Evolutionary conservation across 2,888 invertebrate species (phyloP).

Genomic region (Mactromeris polynyma): DNA sequence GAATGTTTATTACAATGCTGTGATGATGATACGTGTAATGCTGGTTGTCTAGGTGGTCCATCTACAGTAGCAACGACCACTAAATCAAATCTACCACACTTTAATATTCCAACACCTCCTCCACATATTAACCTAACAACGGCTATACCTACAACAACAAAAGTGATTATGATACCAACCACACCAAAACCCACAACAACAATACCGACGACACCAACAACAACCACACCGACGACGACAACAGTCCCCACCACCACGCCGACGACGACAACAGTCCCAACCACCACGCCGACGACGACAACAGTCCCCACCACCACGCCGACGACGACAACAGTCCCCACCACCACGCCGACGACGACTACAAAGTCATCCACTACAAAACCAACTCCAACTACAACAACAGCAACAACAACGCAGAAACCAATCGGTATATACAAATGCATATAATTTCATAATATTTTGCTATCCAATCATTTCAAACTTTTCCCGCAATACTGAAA

Average conservation of each 20-base stretch:
- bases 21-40: constrained; percentile 15
- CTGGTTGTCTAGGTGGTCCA: background rate
- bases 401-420: background rate
- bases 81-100: background rate
- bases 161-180: background rate
- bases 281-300: background rate
- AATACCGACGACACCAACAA: background rate
- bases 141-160: background rate
- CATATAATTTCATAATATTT: no score
- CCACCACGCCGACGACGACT: background rate
- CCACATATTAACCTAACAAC: constrained; percentile 14
- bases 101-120: background rate
- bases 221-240: background rate
- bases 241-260: background rate
- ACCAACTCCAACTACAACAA: background rate
- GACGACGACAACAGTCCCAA: background rate
- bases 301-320: background rate
- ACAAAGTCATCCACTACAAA: no score
- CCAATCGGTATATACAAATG: background rate
- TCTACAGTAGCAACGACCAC: background rate
- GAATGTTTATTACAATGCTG: constrained; percentile 31
- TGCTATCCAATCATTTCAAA: no score
- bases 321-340: background rate
- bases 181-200: background rate
- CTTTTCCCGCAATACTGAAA: no score